These are phyloP conservation scores for Cynocephalus volans DNA, from an alignment of 2,113 vertebrate species.

Conservation along the genomic window DNA sequence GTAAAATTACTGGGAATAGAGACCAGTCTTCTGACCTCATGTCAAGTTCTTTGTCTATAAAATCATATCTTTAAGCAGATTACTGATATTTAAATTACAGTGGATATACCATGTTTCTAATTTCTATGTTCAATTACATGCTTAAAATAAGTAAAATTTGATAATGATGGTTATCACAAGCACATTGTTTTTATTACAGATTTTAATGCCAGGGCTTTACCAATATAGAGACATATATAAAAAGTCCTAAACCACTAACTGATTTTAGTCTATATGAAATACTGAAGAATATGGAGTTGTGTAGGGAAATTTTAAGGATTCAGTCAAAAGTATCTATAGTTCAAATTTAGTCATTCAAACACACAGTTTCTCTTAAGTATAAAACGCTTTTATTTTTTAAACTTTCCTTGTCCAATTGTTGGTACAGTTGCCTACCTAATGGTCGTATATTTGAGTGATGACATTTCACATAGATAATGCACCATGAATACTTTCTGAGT, in stretches of 20 bases:
- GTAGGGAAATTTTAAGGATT: neutral
- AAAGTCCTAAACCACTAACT: neutral
- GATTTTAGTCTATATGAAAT: neutral
- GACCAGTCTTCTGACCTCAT: neutral
- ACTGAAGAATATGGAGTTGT: neutral
- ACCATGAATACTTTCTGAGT: neutral
- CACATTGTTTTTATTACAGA: neutral
- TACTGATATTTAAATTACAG: neutral
- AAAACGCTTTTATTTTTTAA: neutral
- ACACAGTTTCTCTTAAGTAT: constrained; percentile 28
- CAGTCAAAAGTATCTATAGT: neutral
- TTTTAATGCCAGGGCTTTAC: neutral
- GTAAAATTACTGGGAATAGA: neutral
- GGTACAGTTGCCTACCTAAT: neutral
- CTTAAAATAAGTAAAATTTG: neutral
- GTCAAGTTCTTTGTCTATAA: neutral
- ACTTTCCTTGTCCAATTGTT: neutral
- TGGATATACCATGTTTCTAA: neutral
- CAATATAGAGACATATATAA: neutral
- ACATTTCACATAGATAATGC: neutral
- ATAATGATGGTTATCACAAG: neutral
- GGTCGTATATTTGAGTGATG: neutral
- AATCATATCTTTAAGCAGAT: neutral
- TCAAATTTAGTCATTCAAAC: neutral
- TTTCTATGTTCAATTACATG: neutral